Evolutionary conservation across 2,797 vertebrate genomes (phyloP), one percentile per base, ranked within the genome.

Genomic region (Myotis planiceps): DNA sequence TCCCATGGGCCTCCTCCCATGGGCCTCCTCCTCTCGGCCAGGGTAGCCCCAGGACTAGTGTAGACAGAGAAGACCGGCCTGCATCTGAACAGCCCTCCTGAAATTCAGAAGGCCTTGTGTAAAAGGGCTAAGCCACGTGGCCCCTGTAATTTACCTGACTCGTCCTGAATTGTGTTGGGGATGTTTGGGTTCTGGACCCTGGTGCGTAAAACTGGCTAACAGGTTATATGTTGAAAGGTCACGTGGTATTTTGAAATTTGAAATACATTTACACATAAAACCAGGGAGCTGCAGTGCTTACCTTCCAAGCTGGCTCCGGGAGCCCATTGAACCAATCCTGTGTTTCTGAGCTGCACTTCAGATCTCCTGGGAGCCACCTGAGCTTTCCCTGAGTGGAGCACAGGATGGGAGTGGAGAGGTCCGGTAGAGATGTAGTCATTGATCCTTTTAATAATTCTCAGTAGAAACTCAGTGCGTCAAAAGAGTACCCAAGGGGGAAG

Each of bases 371-470:
- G 1, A 69, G 23, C 25, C 27, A 27, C 42, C 72, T 58, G 66
- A 80, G 60, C 80, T 60, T 65, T 68, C 13, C 47, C 47, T 21
- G 87, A 27, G 39, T 12, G 47, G 51, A 34, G 58, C 27, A 27
- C 49, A 25, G 4, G 19, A 34, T 83, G 27, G 37, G 12, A 39
- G 29, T 23, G 32, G 15, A 29, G 21, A 90, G 25, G 32, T 72
- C 76, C 60, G 76, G 14, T 7, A 34, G 66, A 80, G 47, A 49
- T 29, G 25, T 47, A n/a, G 51, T 45, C 6, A 47, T 1, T 65
- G 76, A 74, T 65, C 65, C 45, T 60, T 95, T 74, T 65, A 92
- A 58, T 74, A 94, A 74, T 65, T 88, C 78, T 88, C 42, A 47
- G n/a, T 72, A 79, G 79, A 82, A 42, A 47, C 68, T 58, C 68